Evolutionary conservation across 2,113 vertebrate genomes (phyloP), one percentile per base, ranked within the genome.

Genomic region (Catharus minimus): DNA sequence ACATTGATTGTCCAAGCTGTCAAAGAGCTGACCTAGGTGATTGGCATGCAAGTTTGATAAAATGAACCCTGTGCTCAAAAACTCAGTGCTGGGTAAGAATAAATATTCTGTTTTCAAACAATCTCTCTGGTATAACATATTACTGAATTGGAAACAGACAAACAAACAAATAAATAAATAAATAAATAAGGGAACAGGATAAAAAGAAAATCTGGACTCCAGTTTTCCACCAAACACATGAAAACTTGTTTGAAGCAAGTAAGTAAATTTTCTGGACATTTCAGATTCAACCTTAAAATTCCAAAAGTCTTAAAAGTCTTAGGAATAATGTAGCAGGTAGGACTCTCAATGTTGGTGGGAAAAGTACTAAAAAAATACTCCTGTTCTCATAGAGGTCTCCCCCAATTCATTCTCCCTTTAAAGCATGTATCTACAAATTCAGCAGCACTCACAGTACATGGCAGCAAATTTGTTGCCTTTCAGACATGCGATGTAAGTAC

Each of bases 261-360:
- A 62, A 74, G 3, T 33, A 39, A 13, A 66, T 67, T 86, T 82
- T 49, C 50, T 69, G 8, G 6, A n/a, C 6, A 24, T 55, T 80
- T 80, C 39, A 69, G 4, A 47, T 47, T 66, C 55, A 64, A 12
- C 2, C 3, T 71, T 55, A 76, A 86, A 79, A 57, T 73, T 79
- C 46, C 3, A 56, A 67, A 79, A 80, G 3, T 2, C 28, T 91
- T 49, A 43, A 47, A 72, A 61, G 5, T 60, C 12, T 76, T 61
- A 38, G 23, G 17, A 68, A 49, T 36, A 57, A 57, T 26, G 14
- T 17, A 66, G 26, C 10, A 67, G 26, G 5, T 13, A 66, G 5
- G 10, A 76, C 26, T 88, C 77, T 57, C 4, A 50, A 53, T 41
- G 0, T 17, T 49, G 3, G 0, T 9, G 20, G 1, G 1, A 5